Evolutionary conservation across 2,797 vertebrate genomes (phyloP).

Genomic region (Sebastes jordani): DNA sequence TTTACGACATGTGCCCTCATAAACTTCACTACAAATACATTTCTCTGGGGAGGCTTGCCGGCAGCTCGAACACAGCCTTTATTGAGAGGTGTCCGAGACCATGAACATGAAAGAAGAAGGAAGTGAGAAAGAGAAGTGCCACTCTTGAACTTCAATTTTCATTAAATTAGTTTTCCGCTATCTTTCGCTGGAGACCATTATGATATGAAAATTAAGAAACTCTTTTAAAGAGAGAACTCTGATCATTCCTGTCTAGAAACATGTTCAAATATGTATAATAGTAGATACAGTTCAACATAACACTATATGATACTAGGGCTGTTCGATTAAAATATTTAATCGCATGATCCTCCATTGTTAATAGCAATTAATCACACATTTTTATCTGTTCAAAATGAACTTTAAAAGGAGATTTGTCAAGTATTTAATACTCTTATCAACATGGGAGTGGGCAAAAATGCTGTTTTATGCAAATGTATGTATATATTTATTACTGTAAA

Average conservation of each 20-base stretch:
- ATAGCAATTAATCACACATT: no score
- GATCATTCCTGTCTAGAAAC: not conserved
- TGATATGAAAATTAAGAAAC: not conserved
- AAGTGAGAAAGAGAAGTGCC: not conserved
- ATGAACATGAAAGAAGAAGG: conserved; percentile 6
- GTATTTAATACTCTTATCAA: no score
- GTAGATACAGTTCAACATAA: not conserved
- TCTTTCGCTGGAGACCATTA: not conserved
- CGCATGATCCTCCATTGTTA: no score
- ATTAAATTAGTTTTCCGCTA: not conserved
- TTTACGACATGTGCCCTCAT: conserved; percentile 58
- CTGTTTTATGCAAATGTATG: no score
- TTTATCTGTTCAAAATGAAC: no score
- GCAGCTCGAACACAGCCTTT: conserved; percentile 27
- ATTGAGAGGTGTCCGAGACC: conserved; percentile 12
- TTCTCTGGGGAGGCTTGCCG: conserved; percentile 17
- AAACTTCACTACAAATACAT: conserved; percentile 53
- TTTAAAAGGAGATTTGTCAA: no score
- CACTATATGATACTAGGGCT: no score
- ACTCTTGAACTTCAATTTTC: conserved; percentile 2
- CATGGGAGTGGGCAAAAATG: no score
- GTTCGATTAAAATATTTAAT: no score
- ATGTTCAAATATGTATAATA: not conserved
- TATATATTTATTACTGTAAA: no score
- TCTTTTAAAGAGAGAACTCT: not conserved